Base-by-base conservation (phyloP, 2,888 invertebrate genomes). In the Acrobasis repandana region DNA sequence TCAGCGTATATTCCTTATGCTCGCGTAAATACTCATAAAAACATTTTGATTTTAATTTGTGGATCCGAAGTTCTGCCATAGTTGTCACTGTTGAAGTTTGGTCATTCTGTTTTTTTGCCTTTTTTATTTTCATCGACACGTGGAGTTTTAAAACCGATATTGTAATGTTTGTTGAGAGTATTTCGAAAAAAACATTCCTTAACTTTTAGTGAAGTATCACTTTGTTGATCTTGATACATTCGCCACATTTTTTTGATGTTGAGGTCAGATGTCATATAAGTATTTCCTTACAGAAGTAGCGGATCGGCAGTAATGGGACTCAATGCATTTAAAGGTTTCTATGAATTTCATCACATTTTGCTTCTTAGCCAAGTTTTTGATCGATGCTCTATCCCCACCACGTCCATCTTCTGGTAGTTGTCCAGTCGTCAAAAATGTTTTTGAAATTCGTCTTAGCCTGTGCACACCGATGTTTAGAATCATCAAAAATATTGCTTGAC, bases 271-370 rank as follows among this genome's bases (percentile, higher is more conserved):
- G 66, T 47, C 18, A 68, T 58, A 60, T 70, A n/a, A n/a, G n/a
- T n/a, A 70, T 67, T 67, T 70, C 64, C 67, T 50, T 61, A 60
- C 61, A 20, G 64, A 61, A 9, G 66, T 65, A 8, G 65, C 47
- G 18, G 65, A 66, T n/a, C 70, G 56, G 46, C 67, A 68, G 47
- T 68, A 70, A 47, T n/a, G n/a, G n/a, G n/a, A n/a, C n/a, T n/a
- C n/a, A n/a, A n/a, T n/a, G n/a, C n/a, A n/a, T n/a, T n/a, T n/a
- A n/a, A n/a, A n/a, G n/a, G n/a, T n/a, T n/a, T n/a, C n/a, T n/a
- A n/a, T n/a, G n/a, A n/a, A n/a, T n/a, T n/a, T n/a, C n/a, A n/a
- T n/a, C n/a, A n/a, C n/a, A n/a, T n/a, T n/a, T n/a, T n/a, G n/a
- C n/a, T n/a, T n/a, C n/a, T n/a, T n/a, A n/a, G n/a, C n/a, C n/a